A percentile compares a stretch with the other conserved stretches of the same genome.
phyloP scores from a whole-genome alignment of 2,888 invertebrate species.

The Andrena fulva region DNA sequence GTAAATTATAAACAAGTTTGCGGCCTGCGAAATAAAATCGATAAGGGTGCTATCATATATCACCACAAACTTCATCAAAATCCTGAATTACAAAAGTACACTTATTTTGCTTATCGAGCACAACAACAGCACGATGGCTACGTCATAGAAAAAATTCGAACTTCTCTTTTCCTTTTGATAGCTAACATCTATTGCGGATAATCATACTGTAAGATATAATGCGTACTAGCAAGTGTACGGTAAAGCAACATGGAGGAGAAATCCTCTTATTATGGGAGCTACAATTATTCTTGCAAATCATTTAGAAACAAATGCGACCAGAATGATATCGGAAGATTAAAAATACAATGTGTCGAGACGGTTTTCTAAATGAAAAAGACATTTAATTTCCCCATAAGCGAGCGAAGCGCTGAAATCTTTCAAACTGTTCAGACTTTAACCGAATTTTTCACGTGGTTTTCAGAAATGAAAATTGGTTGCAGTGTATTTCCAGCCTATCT shows the following conservation, averaged over 20 bases:
- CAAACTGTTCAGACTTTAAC: background rate
- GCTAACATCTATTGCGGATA: background rate
- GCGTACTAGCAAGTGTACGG: background rate
- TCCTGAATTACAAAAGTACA: background rate
- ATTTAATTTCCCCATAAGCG: background rate
- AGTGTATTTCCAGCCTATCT: background rate
- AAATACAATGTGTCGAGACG: background rate
- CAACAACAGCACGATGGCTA: background rate
- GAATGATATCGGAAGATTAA: background rate
- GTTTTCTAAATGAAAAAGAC: background rate
- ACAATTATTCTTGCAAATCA: constrained; percentile 6
- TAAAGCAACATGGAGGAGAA: background rate
- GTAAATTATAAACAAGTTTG: constrained; percentile 8
- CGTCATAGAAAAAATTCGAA: background rate
- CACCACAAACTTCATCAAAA: background rate
- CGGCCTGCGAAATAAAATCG: constrained; percentile 14
- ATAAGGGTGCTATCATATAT: background rate
- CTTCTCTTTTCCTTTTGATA: background rate
- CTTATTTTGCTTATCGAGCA: background rate
- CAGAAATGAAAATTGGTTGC: background rate
- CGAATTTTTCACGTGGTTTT: background rate
- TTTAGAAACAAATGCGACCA: background rate
- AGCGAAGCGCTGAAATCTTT: constrained; percentile 13
- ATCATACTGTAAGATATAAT: background rate
- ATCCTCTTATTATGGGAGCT: background rate